Evolutionary conservation across 2,113 vertebrate species (phyloP), one percentile per base, ranked within the genome.

Genomic region (Vulpes ferrilata): DNA sequence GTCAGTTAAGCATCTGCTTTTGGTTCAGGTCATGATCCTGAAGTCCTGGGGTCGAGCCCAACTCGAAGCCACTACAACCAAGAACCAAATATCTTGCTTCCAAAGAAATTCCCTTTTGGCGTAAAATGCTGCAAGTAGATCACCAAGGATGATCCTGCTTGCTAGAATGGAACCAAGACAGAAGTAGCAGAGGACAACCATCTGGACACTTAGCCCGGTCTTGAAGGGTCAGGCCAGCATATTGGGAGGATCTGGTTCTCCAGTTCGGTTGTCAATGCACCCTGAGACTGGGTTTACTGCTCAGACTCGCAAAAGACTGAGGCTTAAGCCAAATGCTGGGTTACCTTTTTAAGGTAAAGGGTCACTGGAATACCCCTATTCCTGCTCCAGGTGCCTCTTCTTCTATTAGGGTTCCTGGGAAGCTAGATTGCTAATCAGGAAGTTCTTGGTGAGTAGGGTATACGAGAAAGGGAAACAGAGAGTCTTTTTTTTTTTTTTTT

Each of bases 11-110:
- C 43, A 43, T 43, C 43, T 43, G 43, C 43, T 43, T 43, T 43
- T 43, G 43, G 43, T 43, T 43, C 43, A 43, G 43, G 43, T 43
- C 43, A 43, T 43, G 43, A 43, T 43, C 43, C 43, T 43, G 43
- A 43, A 43, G 43, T 43, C 43, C 38, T 43, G 38, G 38, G 38
- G 38, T 43, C 4, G 38, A 43, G 38, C 38, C 38, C 43, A 7
- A 43, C 43, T 43, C 43, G 43, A 43, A 96, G 67, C 55, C 20
- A 48, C 60, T 30, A 69, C 43, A 80, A 86, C 20, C 19, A 80
- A n/a, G 60, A 87, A 48, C 81, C 53, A 82, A 62, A 89, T 64
- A 94, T 93, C 60, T 78, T 87, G n/a, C 35, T 95, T 84, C 23
- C 55, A 79, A 73, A 90, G 22, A 67, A 64, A 65, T 23, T 60